A percentile compares a stretch with the other conserved stretches of the same genome.
Evolutionary conservation across 1,140 invertebrate genomes (phyloP).

Genomic region (Steinernema feltiae): DNA sequence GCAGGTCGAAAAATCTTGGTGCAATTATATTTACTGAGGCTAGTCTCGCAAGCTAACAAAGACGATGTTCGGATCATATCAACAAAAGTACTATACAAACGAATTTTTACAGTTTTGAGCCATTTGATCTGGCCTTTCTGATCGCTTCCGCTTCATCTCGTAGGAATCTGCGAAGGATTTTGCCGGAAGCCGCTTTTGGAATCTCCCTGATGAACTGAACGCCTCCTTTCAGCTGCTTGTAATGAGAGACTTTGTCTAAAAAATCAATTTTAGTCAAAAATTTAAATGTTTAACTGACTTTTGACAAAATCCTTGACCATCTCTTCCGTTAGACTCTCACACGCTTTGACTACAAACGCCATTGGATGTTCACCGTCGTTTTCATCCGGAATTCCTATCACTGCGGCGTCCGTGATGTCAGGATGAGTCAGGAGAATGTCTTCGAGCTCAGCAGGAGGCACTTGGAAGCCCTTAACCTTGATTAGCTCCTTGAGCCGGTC

Average conservation of each 20-base stretch:
- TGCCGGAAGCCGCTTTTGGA: slow-evolving; percentile 70
- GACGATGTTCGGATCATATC: no score
- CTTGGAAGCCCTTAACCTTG: slow-evolving; percentile 76
- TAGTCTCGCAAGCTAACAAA: no score
- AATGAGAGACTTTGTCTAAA: slow-evolving; percentile 41
- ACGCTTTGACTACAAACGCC: slow-evolving; percentile 46
- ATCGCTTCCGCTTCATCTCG: slow-evolving; percentile 32
- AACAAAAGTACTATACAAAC: neutral
- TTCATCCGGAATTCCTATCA: slow-evolving; percentile 71
- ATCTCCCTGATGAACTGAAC: slow-evolving; percentile 67
- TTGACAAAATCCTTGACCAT: neutral
- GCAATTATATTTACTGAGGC: no score
- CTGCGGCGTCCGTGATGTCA: slow-evolving; percentile 70
- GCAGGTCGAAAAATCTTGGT: no score
- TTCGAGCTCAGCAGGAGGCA: slow-evolving; percentile 79
- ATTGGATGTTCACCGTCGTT: slow-evolving; percentile 69
- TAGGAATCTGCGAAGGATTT: slow-evolving; percentile 68
- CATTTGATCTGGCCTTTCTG: neutral
- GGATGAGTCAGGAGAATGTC: slow-evolving; percentile 69
- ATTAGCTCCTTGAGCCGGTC: slow-evolving; percentile 82
- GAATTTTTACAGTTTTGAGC: neutral
- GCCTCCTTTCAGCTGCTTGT: slow-evolving; percentile 61
- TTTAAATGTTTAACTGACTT: neutral
- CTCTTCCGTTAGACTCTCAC: neutral
- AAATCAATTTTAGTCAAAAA: neutral